Evolutionary conservation across 2,888 invertebrate species (phyloP), one percentile per base, ranked within the genome.

Genomic region (Rhyacophila evoluta): DNA sequence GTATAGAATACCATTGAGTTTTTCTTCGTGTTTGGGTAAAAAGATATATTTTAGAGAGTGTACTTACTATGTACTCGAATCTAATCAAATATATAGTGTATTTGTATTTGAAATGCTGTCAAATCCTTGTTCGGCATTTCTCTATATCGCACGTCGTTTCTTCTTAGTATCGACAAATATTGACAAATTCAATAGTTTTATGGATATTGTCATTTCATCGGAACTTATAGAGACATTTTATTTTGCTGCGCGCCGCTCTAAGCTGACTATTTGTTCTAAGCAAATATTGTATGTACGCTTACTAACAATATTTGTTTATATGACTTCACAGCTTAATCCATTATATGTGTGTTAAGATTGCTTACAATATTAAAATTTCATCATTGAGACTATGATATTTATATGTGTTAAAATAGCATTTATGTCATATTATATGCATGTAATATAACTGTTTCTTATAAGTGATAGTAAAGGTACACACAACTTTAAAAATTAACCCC

Each of bases 161-260:
- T 75, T 72, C 75, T 79, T 79, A 72, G 75, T 39, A 79, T 68
- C 67, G 33, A 33, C 75, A 79, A 79, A 79, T 79, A 79, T 79
- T 75, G 75, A 75, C 75, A 27, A 36, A 72, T 71, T 33, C 71
- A 55, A 75, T 75, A 69, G 78, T 71, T 75, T 79, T 78, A 55
- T 72, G 78, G 36, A 75, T 78, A 68, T 79, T 75, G 74, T 75
- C 75, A 71, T 79, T 75, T 75, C 75, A 72, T 71, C 33, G 75
- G 71, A 74, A 72, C 38, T 38, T 67, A 19, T n/a, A 75, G 28
- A 28, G 28, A 68, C 10, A 72, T 11, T 8, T 19, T 6, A 25
- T 25, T 28, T 69, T 69, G 29, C 33, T 8, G 27, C 15, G 15
- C 15, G 33, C 8, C 8, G 10, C 28, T 19, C 25, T 29, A 33